phyloP scores from a whole-genome alignment of 2,113 vertebrate species.

The Silurus meridionalis region DNA sequence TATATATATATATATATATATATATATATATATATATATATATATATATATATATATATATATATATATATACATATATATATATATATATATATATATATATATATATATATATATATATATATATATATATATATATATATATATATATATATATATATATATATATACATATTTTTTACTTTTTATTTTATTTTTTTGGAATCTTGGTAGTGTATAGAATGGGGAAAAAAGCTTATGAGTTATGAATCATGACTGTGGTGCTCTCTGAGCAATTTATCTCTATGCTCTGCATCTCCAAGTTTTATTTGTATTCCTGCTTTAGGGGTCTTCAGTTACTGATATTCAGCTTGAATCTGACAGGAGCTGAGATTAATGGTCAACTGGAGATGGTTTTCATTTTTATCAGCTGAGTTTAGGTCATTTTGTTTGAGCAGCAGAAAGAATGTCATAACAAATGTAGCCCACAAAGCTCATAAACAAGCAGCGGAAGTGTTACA shows the following conservation, averaged over 20 bases:
- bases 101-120: too few relatives aligned
- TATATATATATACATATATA: too few relatives aligned
- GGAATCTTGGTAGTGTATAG: neutral
- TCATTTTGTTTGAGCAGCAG: slow-evolving; percentile 11
- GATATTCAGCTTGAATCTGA: slow-evolving; percentile 29
- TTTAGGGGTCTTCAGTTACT: slow-evolving; percentile 17
- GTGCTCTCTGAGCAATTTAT: slow-evolving; percentile 29
- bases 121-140: too few relatives aligned
- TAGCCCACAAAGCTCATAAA: neutral
- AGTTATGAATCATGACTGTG: slow-evolving; percentile 14
- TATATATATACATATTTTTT: too few relatives aligned
- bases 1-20: too few relatives aligned
- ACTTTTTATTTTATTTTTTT: neutral
- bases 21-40: too few relatives aligned
- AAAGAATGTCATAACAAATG: slow-evolving; percentile 12
- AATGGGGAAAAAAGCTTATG: neutral
- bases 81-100: too few relatives aligned
- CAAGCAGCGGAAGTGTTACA: neutral
- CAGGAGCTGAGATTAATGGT: slow-evolving; percentile 14
- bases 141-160: too few relatives aligned
- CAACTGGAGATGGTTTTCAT: slow-evolving; percentile 18
- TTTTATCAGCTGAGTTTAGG: slow-evolving; percentile 24
- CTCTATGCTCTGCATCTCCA: slow-evolving; percentile 3
- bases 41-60: too few relatives aligned
- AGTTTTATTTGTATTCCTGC: slow-evolving; percentile 26